Percentiles rank a stretch among this genome's conserved stretches.
Conservation (phyloP, 2,888 invertebrate species). For the Diadegma fenestrale region DNA sequence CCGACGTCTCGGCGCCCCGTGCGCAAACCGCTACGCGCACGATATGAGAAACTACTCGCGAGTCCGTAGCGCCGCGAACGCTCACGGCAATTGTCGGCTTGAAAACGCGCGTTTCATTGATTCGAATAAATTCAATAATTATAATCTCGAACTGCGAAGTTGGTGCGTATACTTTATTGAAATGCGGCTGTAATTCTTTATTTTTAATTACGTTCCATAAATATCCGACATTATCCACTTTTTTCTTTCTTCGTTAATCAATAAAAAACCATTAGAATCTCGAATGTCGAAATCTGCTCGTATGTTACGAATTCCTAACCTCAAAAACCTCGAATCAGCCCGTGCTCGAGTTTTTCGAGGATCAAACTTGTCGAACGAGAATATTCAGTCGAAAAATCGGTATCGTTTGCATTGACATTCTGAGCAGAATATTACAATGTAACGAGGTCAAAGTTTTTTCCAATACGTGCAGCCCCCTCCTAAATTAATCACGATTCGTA, state of each 20-base stretch:
- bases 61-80: conserved; percentile 5
- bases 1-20: conserved; percentile 49
- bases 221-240: not conserved
- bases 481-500: not conserved
- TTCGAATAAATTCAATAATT: conserved; percentile 2
- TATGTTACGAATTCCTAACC: conserved; percentile 4
- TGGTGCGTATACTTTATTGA: not conserved
- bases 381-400: not conserved
- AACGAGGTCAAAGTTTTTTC: not conserved
- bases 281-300: not conserved
- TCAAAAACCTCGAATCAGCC: not conserved
- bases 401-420: not conserved
- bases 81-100: not conserved
- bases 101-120: not conserved
- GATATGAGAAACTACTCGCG: not conserved
- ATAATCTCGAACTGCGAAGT: not conserved
- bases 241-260: not conserved
- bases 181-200: not conserved
- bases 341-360: too few species aligned
- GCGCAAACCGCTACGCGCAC: conserved; percentile 28
- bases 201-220: not conserved
- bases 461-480: not conserved
- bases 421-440: not conserved
- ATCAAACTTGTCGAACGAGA: not conserved
- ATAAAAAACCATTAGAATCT: not conserved